These are phyloP conservation scores for Eurois occulta DNA, from an alignment of 2,888 invertebrate genomes.

Conservation along the genomic window DNA sequence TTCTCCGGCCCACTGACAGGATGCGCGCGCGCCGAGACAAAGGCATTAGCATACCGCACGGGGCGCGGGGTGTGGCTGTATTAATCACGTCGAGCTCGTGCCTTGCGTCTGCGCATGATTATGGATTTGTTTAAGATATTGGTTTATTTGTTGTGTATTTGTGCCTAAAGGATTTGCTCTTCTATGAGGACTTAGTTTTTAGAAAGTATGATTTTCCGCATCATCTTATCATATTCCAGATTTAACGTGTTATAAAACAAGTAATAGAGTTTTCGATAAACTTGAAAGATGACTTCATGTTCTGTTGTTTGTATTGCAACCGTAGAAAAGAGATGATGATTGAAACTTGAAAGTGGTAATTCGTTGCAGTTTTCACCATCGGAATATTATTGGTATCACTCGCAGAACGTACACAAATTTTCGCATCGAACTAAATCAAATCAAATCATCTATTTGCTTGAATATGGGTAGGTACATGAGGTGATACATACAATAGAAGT, in stretches of 20 bases:
- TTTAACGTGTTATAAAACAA: neutral
- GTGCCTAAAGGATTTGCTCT: conserved; percentile 41
- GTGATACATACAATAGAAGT: no score
- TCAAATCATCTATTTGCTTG: no score
- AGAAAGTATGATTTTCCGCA: neutral
- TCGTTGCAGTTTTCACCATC: neutral
- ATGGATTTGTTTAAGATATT: conserved; percentile 64
- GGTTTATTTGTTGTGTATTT: conserved; percentile 42
- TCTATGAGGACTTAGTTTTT: conserved; percentile 22
- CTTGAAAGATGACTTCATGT: neutral
- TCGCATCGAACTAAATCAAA: neutral
- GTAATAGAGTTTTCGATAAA: neutral
- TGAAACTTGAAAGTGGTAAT: neutral
- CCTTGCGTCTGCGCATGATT: conserved; percentile 73
- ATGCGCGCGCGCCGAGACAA: conserved; percentile 86
- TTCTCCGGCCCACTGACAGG: conserved; percentile 81
- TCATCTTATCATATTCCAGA: neutral
- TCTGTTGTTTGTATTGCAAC: neutral
- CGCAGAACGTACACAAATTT: neutral
- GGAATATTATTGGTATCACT: neutral
- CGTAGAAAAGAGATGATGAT: neutral
- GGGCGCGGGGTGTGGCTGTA: conserved; percentile 81
- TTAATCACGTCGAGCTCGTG: conserved; percentile 83
- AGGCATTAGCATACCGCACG: conserved; percentile 82
- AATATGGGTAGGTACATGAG: no score